Conservation (phyloP, 2,888 invertebrate genomes). For the Gastrophysa polygoni region DNA sequence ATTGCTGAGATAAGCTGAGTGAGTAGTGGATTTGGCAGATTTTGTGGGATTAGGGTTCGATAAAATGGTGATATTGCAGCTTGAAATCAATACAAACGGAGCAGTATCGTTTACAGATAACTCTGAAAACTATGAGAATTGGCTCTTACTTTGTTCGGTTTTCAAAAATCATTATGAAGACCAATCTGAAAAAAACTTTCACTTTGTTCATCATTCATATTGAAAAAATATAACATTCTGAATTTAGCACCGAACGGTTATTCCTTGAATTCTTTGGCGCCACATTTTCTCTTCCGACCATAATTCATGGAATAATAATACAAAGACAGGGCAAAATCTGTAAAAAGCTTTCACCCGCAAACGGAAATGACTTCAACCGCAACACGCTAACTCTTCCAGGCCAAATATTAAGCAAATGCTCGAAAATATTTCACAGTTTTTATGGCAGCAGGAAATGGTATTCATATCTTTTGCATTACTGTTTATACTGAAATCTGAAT, state of each 20-base stretch:
- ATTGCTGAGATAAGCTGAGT: too few species aligned
- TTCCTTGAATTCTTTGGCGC: constrained; percentile 19
- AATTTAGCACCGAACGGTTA: constrained; percentile 10
- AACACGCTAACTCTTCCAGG: constrained; percentile 31
- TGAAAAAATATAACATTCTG: too few species aligned
- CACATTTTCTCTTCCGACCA: constrained; percentile 27
- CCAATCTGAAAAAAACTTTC: too few species aligned
- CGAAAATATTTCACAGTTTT: constrained; percentile 38
- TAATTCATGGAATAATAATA: constrained; percentile 24
- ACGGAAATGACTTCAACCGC: constrained; percentile 35
- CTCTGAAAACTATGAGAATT: too few species aligned
- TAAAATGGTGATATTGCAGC: too few species aligned
- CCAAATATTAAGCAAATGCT: constrained; percentile 37
- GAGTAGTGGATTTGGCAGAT: too few species aligned
- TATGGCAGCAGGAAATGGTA: constrained; percentile 41
- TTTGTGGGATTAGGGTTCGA: too few species aligned
- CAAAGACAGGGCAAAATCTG: constrained; percentile 33
- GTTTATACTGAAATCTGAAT: constrained; percentile 28
- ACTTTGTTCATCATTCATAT: too few species aligned
- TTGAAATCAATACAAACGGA: too few species aligned
- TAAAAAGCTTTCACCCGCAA: constrained; percentile 31
- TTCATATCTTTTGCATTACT: constrained; percentile 36
- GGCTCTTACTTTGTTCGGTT: too few species aligned
- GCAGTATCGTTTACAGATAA: too few species aligned
- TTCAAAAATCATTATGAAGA: too few species aligned